Evolutionary conservation across 2,113 vertebrate genomes (phyloP), one percentile per base, ranked within the genome.

Genomic region (Catagonus wagneri): DNA sequence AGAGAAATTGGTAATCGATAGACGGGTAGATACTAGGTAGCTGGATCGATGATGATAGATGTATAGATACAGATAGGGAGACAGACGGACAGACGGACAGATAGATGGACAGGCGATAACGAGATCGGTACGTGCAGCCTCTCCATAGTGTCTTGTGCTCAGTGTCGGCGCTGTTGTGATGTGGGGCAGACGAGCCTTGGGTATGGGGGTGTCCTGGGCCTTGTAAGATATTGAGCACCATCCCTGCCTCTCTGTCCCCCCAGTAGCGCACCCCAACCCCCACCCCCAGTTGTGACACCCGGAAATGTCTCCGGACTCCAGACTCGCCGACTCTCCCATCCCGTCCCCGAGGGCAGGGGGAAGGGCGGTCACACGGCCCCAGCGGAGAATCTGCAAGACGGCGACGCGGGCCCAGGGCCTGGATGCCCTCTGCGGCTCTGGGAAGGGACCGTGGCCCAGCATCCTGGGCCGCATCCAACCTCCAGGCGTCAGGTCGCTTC

Each of bases 401-500:
- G 29, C 44, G 63, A 65, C 39, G 1, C 6, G 29, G 29, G n/a
- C 60, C 13, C 29, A 16, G 8, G 12, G 15, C 39, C 61, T 52
- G 39, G 15, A 7, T 52, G 39, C 11, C 0, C 7, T 2, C 25
- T 5, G 29, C 5, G 39, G 39, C 29, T 25, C 19, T n/a, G 44
- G 81, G 39, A 23, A n/a, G 63, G 39, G 34, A 19, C 7, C 29
- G 29, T 36, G 22, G 39, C 12, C 61, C 61, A 15, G 61, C 5
- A 7, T 20, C 19, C 29, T 4, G 61, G 29, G 60, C 13, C 65
- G 27, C n/a, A 10, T 66, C 9, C 4, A 15, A 19, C 61, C 44
- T n/a, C 6, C 1, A 8, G 29, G 61, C 13, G 8, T n/a, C 44
- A n/a, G 0, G 6, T n/a, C 19, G 23, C 20, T 0, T 69, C 9